phyloP scores from a whole-genome alignment of 2,888 invertebrate genomes.

The Melanostoma mellinum region DNA sequence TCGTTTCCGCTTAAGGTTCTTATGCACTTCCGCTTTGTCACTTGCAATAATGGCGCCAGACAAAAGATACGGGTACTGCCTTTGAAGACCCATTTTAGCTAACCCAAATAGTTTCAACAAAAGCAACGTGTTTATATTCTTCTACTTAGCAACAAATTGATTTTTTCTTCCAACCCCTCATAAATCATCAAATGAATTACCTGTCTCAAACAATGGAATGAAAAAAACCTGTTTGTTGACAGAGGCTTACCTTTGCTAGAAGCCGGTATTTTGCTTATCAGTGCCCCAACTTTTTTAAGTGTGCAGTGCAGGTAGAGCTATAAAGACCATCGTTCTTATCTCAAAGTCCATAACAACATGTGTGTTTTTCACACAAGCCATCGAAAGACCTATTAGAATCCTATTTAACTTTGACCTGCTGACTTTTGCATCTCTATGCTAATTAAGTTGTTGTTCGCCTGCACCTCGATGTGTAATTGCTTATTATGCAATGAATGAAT shows the following conservation, averaged over 20 bases:
- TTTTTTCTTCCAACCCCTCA: no score
- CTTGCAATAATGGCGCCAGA: slow-evolving; percentile 6
- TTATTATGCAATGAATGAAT: slow-evolving; percentile 59
- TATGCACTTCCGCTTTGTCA: background rate
- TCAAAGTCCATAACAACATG: slow-evolving; percentile 4
- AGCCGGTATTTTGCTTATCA: slow-evolving; percentile 7
- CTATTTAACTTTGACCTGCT: slow-evolving; percentile 37
- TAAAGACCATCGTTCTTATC: background rate
- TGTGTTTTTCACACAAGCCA: slow-evolving; percentile 17
- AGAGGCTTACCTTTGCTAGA: no score
- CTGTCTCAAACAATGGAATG: no score
- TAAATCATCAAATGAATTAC: no score
- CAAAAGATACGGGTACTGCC: background rate
- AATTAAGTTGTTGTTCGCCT: slow-evolving; percentile 55
- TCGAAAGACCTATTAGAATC: background rate
- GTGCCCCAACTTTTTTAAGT: background rate
- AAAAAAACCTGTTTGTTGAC: no score
- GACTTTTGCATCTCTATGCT: slow-evolving; percentile 53
- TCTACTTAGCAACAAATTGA: no score
- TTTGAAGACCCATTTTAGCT: no score
- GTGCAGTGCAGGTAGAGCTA: background rate
- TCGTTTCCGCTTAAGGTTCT: slow-evolving; percentile 11
- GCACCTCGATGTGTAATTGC: slow-evolving; percentile 37
- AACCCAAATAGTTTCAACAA: no score
- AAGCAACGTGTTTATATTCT: no score